Evolutionary conservation across 2,113 vertebrate genomes (phyloP), one percentile per base, ranked within the genome.

Genomic region (Psettodes erumei): DNA sequence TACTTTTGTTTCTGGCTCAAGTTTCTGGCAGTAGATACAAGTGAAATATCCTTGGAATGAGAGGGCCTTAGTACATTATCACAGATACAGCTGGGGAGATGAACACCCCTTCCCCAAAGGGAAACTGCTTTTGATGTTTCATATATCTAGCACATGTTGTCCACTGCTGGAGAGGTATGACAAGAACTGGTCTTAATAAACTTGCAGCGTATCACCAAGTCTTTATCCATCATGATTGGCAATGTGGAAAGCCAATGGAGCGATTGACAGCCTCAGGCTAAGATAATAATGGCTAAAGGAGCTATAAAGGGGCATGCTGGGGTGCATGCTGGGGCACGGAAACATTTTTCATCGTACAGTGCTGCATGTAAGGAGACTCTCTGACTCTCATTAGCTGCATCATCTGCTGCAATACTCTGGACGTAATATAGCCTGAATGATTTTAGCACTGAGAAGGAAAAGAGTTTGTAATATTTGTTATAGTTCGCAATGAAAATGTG

Each of bases 141-240:
- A 63, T 82, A 82, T 83, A 85, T 81, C 51, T 6, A 68, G 43
- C 62, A 83, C 83, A 83, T 72, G 40, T 79, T 82, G 59, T 19
- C 71, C 60, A 37, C 72, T 77, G 78, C 69, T 48, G 51, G 61
- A 38, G 76, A 62, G 60, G 79, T 73, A 58, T 84, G 48, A 66
- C 78, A 76, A 48, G 75, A 86, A 82, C 58, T 75, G 84, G 62
- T 80, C 70, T 76, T 91, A 76, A 90, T 90, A 87, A 90, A 84
- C 79, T 58, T 48, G 56, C 72, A 64, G 70, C 74, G 55, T 67
- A 80, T 85, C 68, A n/a, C 83, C 68, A 53, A 60, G 71, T 82
- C 84, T 79, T 84, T 85, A 87, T 87, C 86, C 79, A 82, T 77
- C 74, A 40, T 60, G 54, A 50, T 15, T 74, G 79, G 42, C 64